Percentiles rank a stretch among this genome's conserved stretches.
phyloP scores from a whole-genome alignment of 2,888 invertebrate genomes.

The Heliconius sara region DNA sequence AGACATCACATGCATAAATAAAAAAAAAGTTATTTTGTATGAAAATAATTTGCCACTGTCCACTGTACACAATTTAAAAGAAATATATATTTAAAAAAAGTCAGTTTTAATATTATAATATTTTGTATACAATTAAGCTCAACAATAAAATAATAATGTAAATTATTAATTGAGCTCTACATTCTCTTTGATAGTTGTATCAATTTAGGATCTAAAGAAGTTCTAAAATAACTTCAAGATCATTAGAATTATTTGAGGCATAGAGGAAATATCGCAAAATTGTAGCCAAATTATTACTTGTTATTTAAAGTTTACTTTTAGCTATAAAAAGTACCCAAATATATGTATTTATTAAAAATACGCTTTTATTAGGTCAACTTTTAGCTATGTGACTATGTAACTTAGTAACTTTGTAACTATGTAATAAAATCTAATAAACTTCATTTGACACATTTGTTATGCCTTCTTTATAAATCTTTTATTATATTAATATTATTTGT shows the following conservation, averaged over 20 bases:
- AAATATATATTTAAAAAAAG: too few species aligned
- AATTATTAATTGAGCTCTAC: neutral
- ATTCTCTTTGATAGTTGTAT: conserved; percentile 9
- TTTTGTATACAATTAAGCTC: too few species aligned
- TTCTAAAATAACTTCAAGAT: neutral
- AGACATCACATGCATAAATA: too few species aligned
- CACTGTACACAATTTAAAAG: too few species aligned
- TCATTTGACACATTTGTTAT: too few species aligned
- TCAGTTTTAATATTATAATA: too few species aligned
- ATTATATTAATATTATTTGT: too few species aligned
- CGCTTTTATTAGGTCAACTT: neutral
- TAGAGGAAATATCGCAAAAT: neutral
- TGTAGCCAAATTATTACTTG: neutral
- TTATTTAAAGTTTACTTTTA: neutral
- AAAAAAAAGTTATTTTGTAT: too few species aligned
- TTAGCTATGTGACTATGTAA: neutral
- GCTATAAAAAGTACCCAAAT: neutral
- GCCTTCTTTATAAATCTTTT: too few species aligned
- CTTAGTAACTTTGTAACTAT: neutral
- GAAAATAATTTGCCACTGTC: too few species aligned
- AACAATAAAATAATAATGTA: neutral
- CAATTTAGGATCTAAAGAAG: neutral
- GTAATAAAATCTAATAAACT: too few species aligned
- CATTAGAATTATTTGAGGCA: neutral
- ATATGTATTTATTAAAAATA: neutral